These are phyloP conservation scores for Rugalucina vietnamica DNA, from an alignment of 2,888 invertebrate genomes.

Conservation along the genomic window DNA sequence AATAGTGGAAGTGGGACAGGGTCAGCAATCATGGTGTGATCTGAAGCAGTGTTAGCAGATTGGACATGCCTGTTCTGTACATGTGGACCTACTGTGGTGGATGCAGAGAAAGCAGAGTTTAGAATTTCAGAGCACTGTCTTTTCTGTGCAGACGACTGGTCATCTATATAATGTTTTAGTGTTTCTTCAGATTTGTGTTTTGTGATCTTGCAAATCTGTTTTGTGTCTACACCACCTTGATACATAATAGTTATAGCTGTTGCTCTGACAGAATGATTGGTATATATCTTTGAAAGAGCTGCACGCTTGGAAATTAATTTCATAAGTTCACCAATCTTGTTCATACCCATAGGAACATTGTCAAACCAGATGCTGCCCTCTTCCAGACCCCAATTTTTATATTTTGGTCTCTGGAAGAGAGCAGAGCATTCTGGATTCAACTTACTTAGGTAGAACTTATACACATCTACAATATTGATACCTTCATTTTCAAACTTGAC, in stretches of 20 bases:
- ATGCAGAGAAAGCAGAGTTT: neutral
- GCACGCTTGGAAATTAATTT: constrained; percentile 6
- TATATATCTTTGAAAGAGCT: constrained; percentile 8
- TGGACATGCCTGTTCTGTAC: too few species aligned
- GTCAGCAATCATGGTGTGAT: too few species aligned
- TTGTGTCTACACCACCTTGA: too few species aligned
- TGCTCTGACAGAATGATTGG: constrained; percentile 1
- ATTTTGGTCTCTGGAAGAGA: neutral
- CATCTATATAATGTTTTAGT: constrained; percentile 26
- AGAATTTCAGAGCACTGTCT: constrained; percentile 5
- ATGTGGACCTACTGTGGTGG: too few species aligned
- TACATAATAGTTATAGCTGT: constrained; percentile 29
- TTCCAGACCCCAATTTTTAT: neutral
- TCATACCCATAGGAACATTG: constrained; percentile 9
- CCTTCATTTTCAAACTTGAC: neutral
- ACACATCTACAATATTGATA: constrained; percentile 19
- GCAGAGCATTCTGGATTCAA: neutral
- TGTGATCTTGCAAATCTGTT: constrained; percentile 20
- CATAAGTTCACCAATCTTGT: constrained; percentile 20
- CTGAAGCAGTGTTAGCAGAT: too few species aligned
- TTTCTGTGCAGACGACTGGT: constrained; percentile 12
- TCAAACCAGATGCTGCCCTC: neutral
- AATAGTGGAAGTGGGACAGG: too few species aligned
- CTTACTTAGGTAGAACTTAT: neutral
- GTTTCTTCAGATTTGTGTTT: constrained; percentile 24